These are phyloP conservation scores for Aleiodes leptofemur DNA, from an alignment of 2,888 invertebrate species.

Conservation along the genomic window DNA sequence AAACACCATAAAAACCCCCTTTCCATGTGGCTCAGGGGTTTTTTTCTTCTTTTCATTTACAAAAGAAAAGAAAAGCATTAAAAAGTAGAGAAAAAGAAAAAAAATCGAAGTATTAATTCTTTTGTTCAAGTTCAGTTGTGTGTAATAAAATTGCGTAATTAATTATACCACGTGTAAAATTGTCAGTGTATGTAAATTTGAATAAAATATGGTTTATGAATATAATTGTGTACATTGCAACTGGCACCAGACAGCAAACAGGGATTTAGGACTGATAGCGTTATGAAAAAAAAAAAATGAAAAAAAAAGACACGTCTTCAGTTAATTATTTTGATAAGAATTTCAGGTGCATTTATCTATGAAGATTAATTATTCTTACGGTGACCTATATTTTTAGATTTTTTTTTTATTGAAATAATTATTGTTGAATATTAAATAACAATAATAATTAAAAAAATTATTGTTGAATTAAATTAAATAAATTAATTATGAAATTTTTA, in stretches of 20 bases:
- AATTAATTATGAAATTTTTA: too few relatives aligned
- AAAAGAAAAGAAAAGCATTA: constrained; percentile 11
- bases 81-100: constrained; percentile 11
- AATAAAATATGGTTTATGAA: constrained; percentile 24
- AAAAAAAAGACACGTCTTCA: constrained; percentile 4
- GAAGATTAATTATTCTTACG: not conserved
- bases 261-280: constrained; percentile 57
- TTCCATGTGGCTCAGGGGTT: constrained; percentile 26
- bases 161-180: constrained; percentile 19
- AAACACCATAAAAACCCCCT: constrained; percentile 53
- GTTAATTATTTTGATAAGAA: constrained; percentile 22
- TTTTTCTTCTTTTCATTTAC: constrained; percentile 8
- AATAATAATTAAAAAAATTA: too few relatives aligned
- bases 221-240: constrained; percentile 31
- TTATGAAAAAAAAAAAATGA: not conserved
- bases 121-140: constrained; percentile 11
- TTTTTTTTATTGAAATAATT: too few relatives aligned
- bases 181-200: constrained; percentile 20
- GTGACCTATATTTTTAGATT: too few relatives aligned
- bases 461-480: too few relatives aligned
- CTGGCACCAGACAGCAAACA: constrained; percentile 62
- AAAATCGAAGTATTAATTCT: constrained; percentile 8
- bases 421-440: too few relatives aligned
- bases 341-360: not conserved
- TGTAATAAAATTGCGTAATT: constrained; percentile 30